phyloP scores from a whole-genome alignment of 2,113 vertebrate species.

The Brachyistius frenatus region DNA sequence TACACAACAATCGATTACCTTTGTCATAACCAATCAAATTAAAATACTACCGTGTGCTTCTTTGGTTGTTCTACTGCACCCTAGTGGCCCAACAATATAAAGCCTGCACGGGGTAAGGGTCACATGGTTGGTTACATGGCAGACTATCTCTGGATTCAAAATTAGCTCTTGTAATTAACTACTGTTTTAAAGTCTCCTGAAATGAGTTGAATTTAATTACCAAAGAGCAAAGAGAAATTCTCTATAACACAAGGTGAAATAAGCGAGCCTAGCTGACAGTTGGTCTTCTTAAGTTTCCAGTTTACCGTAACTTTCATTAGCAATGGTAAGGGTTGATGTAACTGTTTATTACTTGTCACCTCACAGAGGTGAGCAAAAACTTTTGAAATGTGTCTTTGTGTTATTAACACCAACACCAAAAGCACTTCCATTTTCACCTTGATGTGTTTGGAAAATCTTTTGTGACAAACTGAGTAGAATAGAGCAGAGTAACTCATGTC shows the following conservation, averaged over 20 bases:
- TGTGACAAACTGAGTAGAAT: background rate
- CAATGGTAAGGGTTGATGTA: background rate
- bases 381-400: background rate
- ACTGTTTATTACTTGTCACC: constrained; percentile 7
- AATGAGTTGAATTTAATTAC: too few species aligned
- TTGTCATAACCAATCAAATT: too few species aligned
- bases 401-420: background rate
- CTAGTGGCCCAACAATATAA: too few species aligned
- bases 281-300: background rate
- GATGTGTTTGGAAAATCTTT: background rate
- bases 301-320: background rate
- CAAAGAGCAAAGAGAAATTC: too few species aligned
- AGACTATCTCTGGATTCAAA: background rate
- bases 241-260: background rate
- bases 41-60: too few species aligned
- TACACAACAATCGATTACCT: too few species aligned
- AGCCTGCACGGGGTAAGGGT: too few species aligned
- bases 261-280: background rate
- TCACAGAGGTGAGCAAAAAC: background rate
- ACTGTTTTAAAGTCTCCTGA: too few species aligned
- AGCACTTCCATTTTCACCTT: constrained; percentile 1
- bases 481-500: background rate
- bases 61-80: too few species aligned
- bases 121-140: background rate
- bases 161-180: background rate